Conservation (phyloP, 2,113 vertebrate species). For the Orthonyx spaldingii region DNA sequence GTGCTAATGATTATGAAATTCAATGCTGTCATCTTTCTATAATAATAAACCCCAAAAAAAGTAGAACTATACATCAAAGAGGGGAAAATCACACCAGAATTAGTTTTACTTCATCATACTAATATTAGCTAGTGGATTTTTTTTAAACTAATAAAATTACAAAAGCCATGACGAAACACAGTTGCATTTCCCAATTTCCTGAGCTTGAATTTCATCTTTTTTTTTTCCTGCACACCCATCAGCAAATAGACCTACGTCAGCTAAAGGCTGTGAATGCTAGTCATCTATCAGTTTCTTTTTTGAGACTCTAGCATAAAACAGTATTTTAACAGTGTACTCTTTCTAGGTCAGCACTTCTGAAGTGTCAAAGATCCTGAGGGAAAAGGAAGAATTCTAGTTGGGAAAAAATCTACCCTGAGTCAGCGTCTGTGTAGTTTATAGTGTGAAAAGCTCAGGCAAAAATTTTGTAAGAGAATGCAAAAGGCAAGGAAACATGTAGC, state of each 20-base stretch:
- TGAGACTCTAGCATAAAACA: neutral
- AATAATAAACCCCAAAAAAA: neutral
- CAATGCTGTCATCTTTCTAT: neutral
- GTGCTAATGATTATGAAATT: neutral
- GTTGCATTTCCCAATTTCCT: neutral
- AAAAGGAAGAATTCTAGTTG: neutral
- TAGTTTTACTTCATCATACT: neutral
- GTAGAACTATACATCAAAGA: neutral
- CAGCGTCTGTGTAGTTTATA: neutral
- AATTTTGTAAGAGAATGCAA: neutral
- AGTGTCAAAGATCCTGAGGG: neutral
- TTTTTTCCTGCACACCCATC: neutral
- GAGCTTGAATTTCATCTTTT: neutral
- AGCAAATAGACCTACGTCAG: neutral
- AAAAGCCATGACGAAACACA: neutral
- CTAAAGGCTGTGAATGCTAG: neutral
- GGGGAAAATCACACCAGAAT: neutral
- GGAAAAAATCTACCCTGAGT: neutral
- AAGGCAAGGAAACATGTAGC: neutral
- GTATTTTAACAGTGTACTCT: neutral
- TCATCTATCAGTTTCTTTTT: neutral
- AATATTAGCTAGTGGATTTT: neutral
- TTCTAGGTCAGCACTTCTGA: slow-evolving; percentile 5
- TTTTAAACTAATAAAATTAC: neutral
- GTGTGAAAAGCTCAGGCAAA: neutral